phyloP scores from a whole-genome alignment of 2,113 vertebrate genomes.

The Poeciliopsis occidentalis region DNA sequence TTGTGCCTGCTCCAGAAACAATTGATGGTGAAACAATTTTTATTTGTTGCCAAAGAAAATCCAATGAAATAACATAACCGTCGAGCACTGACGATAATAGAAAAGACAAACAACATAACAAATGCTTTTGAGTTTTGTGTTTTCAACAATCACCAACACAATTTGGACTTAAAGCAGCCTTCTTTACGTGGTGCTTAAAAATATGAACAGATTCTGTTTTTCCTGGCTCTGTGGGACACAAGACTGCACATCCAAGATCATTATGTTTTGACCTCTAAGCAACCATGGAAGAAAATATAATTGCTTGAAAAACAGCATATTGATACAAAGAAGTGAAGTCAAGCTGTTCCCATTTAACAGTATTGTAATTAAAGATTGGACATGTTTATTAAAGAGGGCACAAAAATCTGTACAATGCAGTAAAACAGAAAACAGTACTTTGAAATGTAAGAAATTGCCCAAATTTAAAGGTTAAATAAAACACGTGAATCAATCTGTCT shows the following conservation, averaged over 20 bases:
- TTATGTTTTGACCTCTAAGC: constrained; percentile 43
- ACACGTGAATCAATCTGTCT: background rate
- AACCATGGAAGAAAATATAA: background rate
- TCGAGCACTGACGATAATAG: constrained; percentile 32
- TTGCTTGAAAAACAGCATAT: background rate
- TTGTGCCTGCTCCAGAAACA: constrained; percentile 44
- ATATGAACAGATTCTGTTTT: constrained; percentile 24
- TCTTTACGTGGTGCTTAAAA: constrained; percentile 1
- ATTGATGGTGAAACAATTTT: constrained; percentile 43
- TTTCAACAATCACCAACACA: background rate
- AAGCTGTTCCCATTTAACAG: background rate
- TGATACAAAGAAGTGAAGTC: background rate
- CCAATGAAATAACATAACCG: constrained; percentile 43
- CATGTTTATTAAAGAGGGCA: background rate
- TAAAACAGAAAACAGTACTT: background rate
- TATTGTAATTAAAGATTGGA: background rate
- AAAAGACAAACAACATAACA: constrained; percentile 33
- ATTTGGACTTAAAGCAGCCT: background rate
- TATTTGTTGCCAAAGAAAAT: constrained; percentile 45
- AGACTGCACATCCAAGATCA: constrained; percentile 23
- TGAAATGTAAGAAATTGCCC: background rate
- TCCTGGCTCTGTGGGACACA: constrained; percentile 27
- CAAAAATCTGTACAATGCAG: background rate
- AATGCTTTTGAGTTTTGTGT: constrained; percentile 17
- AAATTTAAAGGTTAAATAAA: background rate